Conservation (phyloP, 1,140 invertebrate genomes). For the Drosophila azteca region DNA sequence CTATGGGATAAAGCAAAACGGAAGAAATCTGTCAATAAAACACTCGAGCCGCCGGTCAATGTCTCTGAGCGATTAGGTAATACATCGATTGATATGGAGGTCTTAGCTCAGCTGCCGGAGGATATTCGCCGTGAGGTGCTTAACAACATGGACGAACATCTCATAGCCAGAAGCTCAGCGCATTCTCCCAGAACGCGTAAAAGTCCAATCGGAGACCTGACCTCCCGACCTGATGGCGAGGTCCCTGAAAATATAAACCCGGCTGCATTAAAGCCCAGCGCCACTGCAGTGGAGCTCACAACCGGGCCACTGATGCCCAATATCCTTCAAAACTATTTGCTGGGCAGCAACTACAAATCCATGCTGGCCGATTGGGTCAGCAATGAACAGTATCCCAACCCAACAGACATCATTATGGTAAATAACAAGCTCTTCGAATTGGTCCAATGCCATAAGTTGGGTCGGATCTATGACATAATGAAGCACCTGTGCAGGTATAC, state of each 20-base stretch:
- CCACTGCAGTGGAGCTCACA: not conserved
- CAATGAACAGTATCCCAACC: constrained; percentile 33
- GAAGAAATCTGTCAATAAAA: too few relatives aligned
- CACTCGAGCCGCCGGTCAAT: not conserved
- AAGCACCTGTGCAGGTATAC: constrained; percentile 59
- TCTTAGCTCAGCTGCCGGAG: constrained; percentile 86
- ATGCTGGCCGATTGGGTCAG: constrained; percentile 52
- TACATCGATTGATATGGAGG: constrained; percentile 84
- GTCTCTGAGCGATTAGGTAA: too few relatives aligned
- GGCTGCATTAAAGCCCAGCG: not conserved
- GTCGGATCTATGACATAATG: constrained; percentile 58
- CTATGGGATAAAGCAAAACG: not conserved
- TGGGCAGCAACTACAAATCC: constrained; percentile 27
- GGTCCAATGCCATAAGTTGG: constrained; percentile 19
- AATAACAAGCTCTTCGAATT: constrained; percentile 35
- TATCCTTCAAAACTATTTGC: not conserved
- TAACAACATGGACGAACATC: constrained; percentile 38
- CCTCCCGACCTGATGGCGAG: not conserved
- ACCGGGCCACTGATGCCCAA: too few relatives aligned
- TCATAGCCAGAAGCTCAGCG: constrained; percentile 10
- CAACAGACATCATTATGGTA: constrained; percentile 51
- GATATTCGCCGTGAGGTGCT: constrained; percentile 87
- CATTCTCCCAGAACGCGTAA: not conserved
- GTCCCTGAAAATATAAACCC: not conserved
- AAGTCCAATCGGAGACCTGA: not conserved